A percentile compares a stretch with the other conserved stretches of the same genome.
Conservation (phyloP, 2,113 vertebrate species). For the Perccottus glenii region DNA sequence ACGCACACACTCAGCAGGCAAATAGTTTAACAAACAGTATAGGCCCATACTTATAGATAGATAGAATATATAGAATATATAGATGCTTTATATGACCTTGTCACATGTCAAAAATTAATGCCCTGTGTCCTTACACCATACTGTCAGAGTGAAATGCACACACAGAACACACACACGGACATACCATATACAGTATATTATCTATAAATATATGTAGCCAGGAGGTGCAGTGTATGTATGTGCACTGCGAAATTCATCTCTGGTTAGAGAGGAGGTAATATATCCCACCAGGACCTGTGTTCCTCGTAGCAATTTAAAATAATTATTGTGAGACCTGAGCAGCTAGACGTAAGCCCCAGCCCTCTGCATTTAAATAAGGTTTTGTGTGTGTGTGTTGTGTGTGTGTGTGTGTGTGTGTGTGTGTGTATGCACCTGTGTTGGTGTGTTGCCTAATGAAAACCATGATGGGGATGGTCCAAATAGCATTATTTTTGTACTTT, state of each 20-base stretch:
- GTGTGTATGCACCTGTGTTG: slow-evolving; percentile 13
- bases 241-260: slow-evolving; percentile 89
- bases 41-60: slow-evolving; percentile 52
- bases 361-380: slow-evolving; percentile 91
- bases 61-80: too few species aligned
- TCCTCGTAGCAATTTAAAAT: slow-evolving; percentile 97
- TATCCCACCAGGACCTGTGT: slow-evolving; percentile 93
- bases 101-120: slow-evolving; percentile 45
- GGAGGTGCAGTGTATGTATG: slow-evolving; percentile 67
- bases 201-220: slow-evolving; percentile 40
- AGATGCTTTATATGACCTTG: slow-evolving; percentile 57
- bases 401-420: slow-evolving; percentile 77
- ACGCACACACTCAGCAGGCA: slow-evolving; percentile 28
- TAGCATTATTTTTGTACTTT: slow-evolving; percentile 8
- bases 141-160: slow-evolving; percentile 9
- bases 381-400: slow-evolving; percentile 75
- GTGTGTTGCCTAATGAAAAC: slow-evolving; percentile 26
- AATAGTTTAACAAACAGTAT: slow-evolving; percentile 17
- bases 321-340: slow-evolving; percentile 95
- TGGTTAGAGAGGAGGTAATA: slow-evolving; percentile 91
- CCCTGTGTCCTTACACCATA: slow-evolving; percentile 42
- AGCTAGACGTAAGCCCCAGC: slow-evolving; percentile 90
- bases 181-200: slow-evolving; percentile 22
- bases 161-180: not conserved
- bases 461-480: slow-evolving; percentile 33